Evolutionary conservation across 2,797 vertebrate genomes (phyloP).

Genomic region (Hyperoplus lanceolatus): DNA sequence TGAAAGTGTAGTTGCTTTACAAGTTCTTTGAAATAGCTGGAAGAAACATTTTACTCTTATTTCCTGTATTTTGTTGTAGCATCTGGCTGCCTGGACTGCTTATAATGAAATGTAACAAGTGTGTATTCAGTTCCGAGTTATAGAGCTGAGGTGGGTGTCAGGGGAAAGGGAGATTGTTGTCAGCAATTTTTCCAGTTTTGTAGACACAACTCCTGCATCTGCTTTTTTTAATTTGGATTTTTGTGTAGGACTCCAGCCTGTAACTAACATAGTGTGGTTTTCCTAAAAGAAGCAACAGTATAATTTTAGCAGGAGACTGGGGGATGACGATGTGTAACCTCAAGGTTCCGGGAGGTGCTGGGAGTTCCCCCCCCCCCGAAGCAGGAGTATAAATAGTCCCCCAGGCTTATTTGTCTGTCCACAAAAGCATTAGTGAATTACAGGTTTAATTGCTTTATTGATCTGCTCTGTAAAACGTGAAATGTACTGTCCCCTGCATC

Average conservation of each 20-base stretch:
- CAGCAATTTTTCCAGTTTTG: neutral
- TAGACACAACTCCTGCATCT: neutral
- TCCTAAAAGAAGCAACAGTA: conserved; percentile 1
- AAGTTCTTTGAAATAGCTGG: neutral
- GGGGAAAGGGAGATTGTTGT: neutral
- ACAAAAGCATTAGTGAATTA: conserved; percentile 68
- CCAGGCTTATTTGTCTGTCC: conserved; percentile 45
- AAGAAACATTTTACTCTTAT: neutral
- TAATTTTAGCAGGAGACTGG: conserved; percentile 35
- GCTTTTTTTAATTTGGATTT: neutral
- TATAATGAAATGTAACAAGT: neutral
- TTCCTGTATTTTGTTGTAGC: neutral
- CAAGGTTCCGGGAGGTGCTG: conserved; percentile 28
- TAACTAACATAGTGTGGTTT: conserved; percentile 49
- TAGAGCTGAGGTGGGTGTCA: neutral
- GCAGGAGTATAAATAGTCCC: conserved; percentile 23
- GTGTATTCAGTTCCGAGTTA: neutral
- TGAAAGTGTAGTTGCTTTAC: neutral
- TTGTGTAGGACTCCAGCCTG: conserved; percentile 31
- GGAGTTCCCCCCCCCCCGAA: neutral
- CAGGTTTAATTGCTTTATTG: conserved; percentile 64
- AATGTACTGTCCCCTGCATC: neutral
- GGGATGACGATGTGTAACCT: conserved; percentile 28
- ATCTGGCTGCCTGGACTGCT: neutral
- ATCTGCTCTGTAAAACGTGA: conserved; percentile 49